These are phyloP conservation scores for Apodemus agrarius DNA, from an alignment of 2,797 vertebrate genomes.

Conservation along the genomic window DNA sequence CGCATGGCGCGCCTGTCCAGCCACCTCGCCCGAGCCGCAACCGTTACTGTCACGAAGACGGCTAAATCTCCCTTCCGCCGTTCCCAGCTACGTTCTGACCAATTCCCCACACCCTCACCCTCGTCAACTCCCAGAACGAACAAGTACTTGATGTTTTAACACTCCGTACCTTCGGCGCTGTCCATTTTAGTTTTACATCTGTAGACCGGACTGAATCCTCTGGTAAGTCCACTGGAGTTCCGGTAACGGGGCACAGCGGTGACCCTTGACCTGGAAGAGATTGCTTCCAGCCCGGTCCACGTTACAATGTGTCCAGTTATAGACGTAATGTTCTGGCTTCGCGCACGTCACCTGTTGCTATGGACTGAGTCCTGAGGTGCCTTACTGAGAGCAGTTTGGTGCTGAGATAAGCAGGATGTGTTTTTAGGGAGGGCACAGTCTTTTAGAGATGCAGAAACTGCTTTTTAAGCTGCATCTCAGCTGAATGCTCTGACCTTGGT, in stretches of 20 bases:
- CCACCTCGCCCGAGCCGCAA: not conserved
- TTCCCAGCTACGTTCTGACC: not conserved
- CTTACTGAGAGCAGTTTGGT: not conserved
- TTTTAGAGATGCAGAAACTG: not conserved
- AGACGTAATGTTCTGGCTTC: not conserved
- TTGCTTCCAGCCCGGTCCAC: not conserved
- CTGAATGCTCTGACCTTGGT: not conserved
- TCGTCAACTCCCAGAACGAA: not conserved
- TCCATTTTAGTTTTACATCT: not conserved
- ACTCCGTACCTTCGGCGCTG: not conserved
- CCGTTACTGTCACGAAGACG: not conserved
- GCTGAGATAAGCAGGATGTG: not conserved
- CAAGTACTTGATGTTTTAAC: not conserved
- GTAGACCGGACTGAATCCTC: too few relatives aligned
- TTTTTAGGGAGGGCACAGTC: not conserved
- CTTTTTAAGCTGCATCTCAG: not conserved
- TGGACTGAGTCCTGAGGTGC: not conserved
- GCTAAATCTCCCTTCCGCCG: not conserved
- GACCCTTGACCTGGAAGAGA: not conserved
- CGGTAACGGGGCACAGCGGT: too few relatives aligned
- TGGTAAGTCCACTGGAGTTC: not conserved
- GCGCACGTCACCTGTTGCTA: not conserved
- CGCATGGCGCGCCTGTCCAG: too few relatives aligned
- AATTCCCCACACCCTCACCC: not conserved
- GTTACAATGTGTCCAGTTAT: not conserved